Evolutionary conservation across 2,797 vertebrate genomes (phyloP).

Genomic region (Sebastes trivittatus): DNA sequence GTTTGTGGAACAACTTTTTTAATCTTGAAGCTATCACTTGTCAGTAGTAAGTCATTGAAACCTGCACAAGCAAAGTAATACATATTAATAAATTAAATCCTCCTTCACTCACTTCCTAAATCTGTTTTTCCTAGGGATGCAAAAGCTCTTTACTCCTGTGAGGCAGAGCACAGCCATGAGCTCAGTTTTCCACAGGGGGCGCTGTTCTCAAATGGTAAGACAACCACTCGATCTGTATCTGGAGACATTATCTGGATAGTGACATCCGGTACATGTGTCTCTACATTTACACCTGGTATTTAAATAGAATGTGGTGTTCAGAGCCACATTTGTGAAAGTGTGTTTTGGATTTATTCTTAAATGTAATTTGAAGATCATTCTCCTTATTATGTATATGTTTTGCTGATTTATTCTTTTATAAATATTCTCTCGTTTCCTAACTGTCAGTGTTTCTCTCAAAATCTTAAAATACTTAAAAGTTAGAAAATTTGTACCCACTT

Average conservation of each 20-base stretch:
- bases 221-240: neutral
- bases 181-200: slow-evolving; percentile 98
- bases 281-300: neutral
- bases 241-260: neutral
- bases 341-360: neutral
- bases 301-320: neutral
- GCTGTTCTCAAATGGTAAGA: slow-evolving; percentile 92
- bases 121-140: slow-evolving; percentile 84
- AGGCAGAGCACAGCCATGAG: slow-evolving; percentile 97
- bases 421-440: neutral
- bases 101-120: neutral
- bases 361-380: neutral
- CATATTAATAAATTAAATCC: neutral
- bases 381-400: neutral
- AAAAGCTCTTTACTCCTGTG: slow-evolving; percentile 97
- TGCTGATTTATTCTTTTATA: neutral
- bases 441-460: neutral
- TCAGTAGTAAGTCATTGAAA: neutral
- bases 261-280: neutral
- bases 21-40: neutral
- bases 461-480: neutral
- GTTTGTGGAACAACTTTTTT: neutral
- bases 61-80: neutral
- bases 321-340: neutral
- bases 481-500: neutral